Evolutionary conservation across 64 coral and sea anemone species (phyloP), one percentile per base, ranked within the genome.

Genomic region (Orbicella faveolata): DNA sequence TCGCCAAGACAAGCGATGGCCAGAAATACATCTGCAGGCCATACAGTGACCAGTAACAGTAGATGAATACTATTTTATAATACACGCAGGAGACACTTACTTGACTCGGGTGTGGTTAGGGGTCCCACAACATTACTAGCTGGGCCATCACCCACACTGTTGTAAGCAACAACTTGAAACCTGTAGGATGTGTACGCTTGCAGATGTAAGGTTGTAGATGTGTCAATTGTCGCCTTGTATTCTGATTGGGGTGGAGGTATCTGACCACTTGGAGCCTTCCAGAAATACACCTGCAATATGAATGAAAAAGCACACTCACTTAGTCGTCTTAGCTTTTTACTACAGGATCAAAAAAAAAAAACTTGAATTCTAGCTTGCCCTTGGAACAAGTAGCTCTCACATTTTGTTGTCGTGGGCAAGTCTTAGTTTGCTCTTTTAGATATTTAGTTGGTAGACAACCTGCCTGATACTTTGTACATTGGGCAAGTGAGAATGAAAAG

Each of bases 141-240:
- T 25, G 96, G 96, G 4, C 96, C 96, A 35, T 98, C 93, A 10
- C 96, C 96, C 9, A 63, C 63, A 59, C 93, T 95, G 88, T 98
- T 98, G 64, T 93, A 98, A 14, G 96, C 96, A 54, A 98, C 88
- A 5, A 95, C 96, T 52, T 98, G 96, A 75, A 98, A 98, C 36
- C 84, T 90, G 61, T 95, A 98, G 0, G 88, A 80, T 4, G 93
- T 95, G 39, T 88, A 95, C 0, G 96, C 88, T 15, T 87, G 34
- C 13, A 98, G 94, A 36, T 84, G 78, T 5, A 98, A 36, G 1
- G 89, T 89, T 9, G 84, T 89, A 2, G 84, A 92, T 20, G 93
- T 80, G 14, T 63, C 61, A 23, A 82, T 70, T 19, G 90, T 84
- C n/a, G 79, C 33, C 36, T 79, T 83, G 35, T 64, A 93, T 19